Conservation (phyloP, 2,797 vertebrate genomes). For the Epinephelus awoara region DNA sequence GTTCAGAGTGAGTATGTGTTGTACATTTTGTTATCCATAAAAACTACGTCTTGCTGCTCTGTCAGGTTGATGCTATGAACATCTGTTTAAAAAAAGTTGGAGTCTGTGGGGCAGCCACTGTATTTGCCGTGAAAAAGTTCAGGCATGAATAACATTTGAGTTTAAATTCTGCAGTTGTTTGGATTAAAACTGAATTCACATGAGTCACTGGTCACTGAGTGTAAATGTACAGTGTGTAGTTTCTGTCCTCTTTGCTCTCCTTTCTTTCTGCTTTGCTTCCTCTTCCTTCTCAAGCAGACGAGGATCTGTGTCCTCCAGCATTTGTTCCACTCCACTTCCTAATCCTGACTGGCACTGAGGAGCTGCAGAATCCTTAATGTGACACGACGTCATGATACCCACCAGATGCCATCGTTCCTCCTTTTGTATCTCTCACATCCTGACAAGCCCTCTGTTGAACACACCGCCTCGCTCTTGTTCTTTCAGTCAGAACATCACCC, state of each 20-base stretch:
- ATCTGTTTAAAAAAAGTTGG: too few species aligned
- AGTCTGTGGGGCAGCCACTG: too few species aligned
- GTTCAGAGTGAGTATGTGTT: too few species aligned
- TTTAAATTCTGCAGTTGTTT: not conserved
- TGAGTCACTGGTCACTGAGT: not conserved
- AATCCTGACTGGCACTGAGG: slow-evolving; percentile 29
- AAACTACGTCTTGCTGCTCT: too few species aligned
- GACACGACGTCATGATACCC: slow-evolving; percentile 44
- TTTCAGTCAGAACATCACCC: slow-evolving; percentile 41
- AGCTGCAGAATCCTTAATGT: slow-evolving; percentile 60
- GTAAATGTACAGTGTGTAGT: not conserved
- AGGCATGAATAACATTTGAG: not conserved
- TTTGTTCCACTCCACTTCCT: slow-evolving; percentile 48
- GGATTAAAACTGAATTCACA: not conserved
- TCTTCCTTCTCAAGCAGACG: slow-evolving; percentile 6
- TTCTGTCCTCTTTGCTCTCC: not conserved
- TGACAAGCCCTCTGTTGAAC: slow-evolving; percentile 16
- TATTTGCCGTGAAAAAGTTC: too few species aligned
- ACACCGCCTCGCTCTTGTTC: slow-evolving; percentile 23
- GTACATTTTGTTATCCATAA: too few species aligned
- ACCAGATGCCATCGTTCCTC: slow-evolving; percentile 11
- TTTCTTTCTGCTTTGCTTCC: not conserved
- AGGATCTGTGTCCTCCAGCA: slow-evolving; percentile 31
- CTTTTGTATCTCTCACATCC: slow-evolving; percentile 26
- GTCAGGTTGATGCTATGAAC: too few species aligned